Percentiles rank a stretch among this genome's conserved stretches.
These are phyloP conservation scores for Chironomus tentans DNA, from an alignment of 2,888 invertebrate species.

Conservation along the genomic window DNA sequence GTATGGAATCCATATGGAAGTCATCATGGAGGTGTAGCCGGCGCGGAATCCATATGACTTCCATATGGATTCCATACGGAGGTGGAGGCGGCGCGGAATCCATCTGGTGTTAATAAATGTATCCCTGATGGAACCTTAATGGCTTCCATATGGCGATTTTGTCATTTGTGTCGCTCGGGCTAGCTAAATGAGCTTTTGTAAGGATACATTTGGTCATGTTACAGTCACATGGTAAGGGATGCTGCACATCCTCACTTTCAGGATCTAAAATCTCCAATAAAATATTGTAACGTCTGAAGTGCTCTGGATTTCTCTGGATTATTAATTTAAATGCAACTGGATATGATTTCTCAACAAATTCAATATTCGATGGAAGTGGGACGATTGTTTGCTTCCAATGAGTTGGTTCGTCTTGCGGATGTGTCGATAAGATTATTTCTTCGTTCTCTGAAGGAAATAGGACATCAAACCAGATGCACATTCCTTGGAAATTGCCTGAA, in stretches of 20 bases:
- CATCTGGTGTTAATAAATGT: no score
- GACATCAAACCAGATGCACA: conserved; percentile 76
- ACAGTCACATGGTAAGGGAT: conserved; percentile 70
- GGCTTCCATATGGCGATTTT: no score
- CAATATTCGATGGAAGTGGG: conserved; percentile 56
- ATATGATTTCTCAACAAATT: conserved; percentile 42
- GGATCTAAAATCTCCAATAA: conserved; percentile 62
- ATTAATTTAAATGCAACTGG: conserved; percentile 61
- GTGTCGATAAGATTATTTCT: conserved; percentile 64
- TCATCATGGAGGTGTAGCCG: no score
- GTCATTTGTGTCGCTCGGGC: no score
- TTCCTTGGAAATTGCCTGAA: conserved; percentile 57
- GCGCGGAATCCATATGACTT: no score
- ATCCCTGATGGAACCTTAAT: no score
- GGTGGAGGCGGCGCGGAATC: no score
- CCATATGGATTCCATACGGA: no score
- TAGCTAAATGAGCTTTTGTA: conserved; percentile 44
- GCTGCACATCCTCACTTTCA: conserved; percentile 49
- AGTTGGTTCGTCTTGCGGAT: conserved; percentile 63
- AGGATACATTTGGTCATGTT: conserved; percentile 70
- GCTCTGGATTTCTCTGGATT: conserved; percentile 42
- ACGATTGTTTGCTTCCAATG: conserved; percentile 95
- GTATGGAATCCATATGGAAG: no score
- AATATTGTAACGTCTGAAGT: conserved; percentile 44
- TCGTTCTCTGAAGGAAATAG: conserved; percentile 55